Conservation (phyloP, 2,888 invertebrate genomes). For the Crossocerus cetratus region DNA sequence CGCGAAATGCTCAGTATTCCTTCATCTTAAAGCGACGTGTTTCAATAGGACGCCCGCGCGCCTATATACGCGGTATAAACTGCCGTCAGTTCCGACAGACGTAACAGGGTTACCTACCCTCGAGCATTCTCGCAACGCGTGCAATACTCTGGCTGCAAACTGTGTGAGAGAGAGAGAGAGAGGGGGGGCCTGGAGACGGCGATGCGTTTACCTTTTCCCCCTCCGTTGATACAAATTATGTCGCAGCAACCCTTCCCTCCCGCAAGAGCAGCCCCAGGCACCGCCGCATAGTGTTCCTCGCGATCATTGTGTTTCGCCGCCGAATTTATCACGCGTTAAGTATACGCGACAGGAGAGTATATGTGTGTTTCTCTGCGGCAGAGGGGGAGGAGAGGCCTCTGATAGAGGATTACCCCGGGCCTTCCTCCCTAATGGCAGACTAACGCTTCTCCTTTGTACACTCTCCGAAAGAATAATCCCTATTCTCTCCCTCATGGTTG, state of each 20-base stretch:
- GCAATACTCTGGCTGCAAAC: background rate
- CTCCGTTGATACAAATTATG: constrained; percentile 37
- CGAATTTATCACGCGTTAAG: constrained; percentile 38
- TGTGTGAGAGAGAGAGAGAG: background rate
- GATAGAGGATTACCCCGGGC: background rate
- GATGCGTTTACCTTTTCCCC: constrained; percentile 14
- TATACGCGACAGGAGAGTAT: constrained; percentile 7
- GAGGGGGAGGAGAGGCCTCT: background rate
- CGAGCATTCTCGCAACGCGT: constrained; percentile 22
- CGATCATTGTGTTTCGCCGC: constrained; percentile 44
- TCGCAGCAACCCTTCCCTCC: constrained; percentile 7
- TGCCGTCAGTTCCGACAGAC: background rate
- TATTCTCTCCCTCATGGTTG: too few relatives aligned
- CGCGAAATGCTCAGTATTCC: background rate
- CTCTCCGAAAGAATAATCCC: too few relatives aligned
- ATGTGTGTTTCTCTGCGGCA: background rate
- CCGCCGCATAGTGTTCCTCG: constrained; percentile 24
- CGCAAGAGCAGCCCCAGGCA: constrained; percentile 18
- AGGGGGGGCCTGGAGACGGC: constrained; percentile 1
- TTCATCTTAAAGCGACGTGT: constrained; percentile 1
- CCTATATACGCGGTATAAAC: too few relatives aligned
- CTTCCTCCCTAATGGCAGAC: background rate
- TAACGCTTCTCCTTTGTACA: too few relatives aligned
- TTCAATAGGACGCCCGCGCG: constrained; percentile 5
- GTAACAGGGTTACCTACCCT: constrained; percentile 20